phyloP scores from a whole-genome alignment of 2,797 vertebrate species.

The Steatocranus sp. region DNA sequence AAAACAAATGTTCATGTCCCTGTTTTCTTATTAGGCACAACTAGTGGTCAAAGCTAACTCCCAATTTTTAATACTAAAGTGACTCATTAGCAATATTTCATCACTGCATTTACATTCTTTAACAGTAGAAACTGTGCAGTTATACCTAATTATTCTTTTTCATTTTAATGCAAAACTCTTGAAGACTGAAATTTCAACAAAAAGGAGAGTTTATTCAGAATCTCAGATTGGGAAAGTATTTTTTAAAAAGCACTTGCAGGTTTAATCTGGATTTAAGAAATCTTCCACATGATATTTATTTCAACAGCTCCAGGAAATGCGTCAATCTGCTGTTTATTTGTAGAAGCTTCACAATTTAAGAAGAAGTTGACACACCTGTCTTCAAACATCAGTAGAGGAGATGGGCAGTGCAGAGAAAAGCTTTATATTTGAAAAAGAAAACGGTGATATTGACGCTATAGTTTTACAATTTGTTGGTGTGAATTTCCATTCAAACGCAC shows the following conservation, averaged over 20 bases:
- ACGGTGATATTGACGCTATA: background rate
- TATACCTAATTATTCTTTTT: background rate
- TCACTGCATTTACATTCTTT: background rate
- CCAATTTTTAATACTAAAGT: background rate
- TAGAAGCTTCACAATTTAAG: background rate
- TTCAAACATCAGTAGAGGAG: background rate
- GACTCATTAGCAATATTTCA: background rate
- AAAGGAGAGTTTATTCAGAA: rapidly evolving
- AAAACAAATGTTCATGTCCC: background rate
- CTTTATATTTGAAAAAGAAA: background rate
- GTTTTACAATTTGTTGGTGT: background rate
- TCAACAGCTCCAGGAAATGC: rapidly evolving
- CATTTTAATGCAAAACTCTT: background rate
- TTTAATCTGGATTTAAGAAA: background rate
- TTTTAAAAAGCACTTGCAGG: background rate
- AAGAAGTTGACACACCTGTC: rapidly evolving
- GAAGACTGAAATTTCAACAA: background rate
- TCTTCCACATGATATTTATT: background rate
- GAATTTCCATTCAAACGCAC: background rate
- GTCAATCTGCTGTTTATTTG: background rate
- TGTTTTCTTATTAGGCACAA: background rate
- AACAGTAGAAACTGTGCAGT: background rate
- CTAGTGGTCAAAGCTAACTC: rapidly evolving
- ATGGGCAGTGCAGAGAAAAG: rapidly evolving
- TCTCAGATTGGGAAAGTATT: background rate